Conservation (phyloP, 2,113 vertebrate species). For the Zapus hudsonius region DNA sequence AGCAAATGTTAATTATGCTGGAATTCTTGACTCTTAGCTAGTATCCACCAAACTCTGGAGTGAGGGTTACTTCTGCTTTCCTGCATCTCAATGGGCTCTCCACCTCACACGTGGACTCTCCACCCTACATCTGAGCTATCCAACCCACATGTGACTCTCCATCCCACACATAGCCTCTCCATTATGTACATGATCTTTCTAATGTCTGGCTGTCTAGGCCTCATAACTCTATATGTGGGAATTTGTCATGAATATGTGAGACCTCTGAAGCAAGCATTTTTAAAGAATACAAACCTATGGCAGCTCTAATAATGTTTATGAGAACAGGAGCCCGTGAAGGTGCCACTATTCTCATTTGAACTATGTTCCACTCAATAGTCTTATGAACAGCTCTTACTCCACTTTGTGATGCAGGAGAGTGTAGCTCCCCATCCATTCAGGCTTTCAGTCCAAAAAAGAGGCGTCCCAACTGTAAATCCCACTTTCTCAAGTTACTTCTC, state of each 20-base stretch:
- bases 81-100: too few species aligned
- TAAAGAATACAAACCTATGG: neutral
- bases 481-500: neutral
- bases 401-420: neutral
- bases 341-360: too few species aligned
- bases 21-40: neutral
- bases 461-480: too few species aligned
- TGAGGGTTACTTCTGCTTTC: neutral
- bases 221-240: neutral
- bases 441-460: too few species aligned
- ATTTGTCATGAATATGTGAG: too few species aligned
- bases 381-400: neutral
- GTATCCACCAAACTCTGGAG: neutral
- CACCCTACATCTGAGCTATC: too few species aligned
- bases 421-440: neutral
- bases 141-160: too few species aligned
- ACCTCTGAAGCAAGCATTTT: neutral
- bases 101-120: too few species aligned
- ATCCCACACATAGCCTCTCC: too few species aligned
- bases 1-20: neutral
- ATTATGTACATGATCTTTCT: neutral
- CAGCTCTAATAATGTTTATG: too few species aligned
- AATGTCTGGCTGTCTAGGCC: neutral
- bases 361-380: rapidly evolving
- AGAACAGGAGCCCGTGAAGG: too few species aligned